phyloP scores from a whole-genome alignment of 2,888 invertebrate species.

The Heteromurus nitidus region DNA sequence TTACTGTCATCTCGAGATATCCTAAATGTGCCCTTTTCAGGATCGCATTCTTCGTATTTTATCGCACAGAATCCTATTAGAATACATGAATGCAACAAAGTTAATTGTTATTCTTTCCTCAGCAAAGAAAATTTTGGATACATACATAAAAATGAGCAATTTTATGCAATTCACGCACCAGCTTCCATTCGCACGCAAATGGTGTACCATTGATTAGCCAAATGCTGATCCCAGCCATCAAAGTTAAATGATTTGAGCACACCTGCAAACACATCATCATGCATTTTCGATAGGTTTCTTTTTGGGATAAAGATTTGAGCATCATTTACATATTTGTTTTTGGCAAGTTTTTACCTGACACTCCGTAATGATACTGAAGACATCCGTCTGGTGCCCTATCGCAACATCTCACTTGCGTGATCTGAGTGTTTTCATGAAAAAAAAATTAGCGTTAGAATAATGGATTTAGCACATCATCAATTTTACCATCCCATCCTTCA shows the following conservation, averaged over 20 bases:
- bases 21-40: slow-evolving; percentile 73
- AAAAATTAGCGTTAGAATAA: neutral
- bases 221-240: slow-evolving; percentile 74
- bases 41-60: slow-evolving; percentile 73
- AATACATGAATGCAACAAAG: neutral
- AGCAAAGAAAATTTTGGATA: neutral
- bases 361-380: slow-evolving; percentile 73
- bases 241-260: slow-evolving; percentile 73
- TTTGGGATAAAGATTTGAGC: too few species aligned
- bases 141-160: neutral
- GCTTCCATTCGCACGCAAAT: slow-evolving; percentile 73
- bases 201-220: slow-evolving; percentile 73
- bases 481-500: neutral
- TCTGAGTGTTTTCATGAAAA: slow-evolving; percentile 63
- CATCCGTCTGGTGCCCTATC: slow-evolving; percentile 73
- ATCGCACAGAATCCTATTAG: slow-evolving; percentile 72
- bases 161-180: slow-evolving; percentile 40
- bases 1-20: slow-evolving; percentile 73
- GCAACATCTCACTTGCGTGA: slow-evolving; percentile 73
- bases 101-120: too few species aligned
- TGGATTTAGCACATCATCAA: neutral
- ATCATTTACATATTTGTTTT: neutral
- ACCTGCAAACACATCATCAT: too few species aligned
- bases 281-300: too few species aligned
- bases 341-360: slow-evolving; percentile 66